Base-by-base conservation (phyloP, 1,140 invertebrate species). In the Lanistes nyassanus region DNA sequence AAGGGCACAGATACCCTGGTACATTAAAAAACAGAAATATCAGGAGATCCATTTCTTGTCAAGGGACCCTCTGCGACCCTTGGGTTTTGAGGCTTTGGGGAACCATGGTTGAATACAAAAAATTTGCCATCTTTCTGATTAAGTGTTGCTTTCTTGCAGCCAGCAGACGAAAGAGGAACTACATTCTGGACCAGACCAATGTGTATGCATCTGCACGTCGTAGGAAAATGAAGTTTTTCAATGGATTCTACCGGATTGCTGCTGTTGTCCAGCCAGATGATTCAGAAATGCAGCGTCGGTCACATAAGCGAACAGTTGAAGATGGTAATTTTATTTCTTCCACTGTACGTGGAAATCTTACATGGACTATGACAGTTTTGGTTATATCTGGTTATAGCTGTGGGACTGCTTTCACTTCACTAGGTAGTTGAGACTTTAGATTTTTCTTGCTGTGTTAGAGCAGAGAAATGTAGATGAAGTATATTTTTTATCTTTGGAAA, bases 141-240 rank as follows among this genome's bases (percentile, higher is more conserved):
- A 31, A 39, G 9, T 60, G 0, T 56, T 71, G 11, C 56, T 66
- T 68, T 71, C 64, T 81, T 79, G 53, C 95, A 76, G 92, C 93
- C 64, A 92, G 92, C 55, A 92, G 95, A 74, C 81, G 80, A 76
- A 92, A 94, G 80, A 92, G 96, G 81, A 98, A 98, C 91, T 97
- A 94, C 89, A 97, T 98, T 83, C 91, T 98, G 79, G 97, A 98
- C 92, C 97, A 98, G 95, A 95, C 95, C 87, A 98, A 98, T 93
- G 95, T 97, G 81, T 97, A 96, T 92, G 93, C 94, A 88, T 94
- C 95, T 87, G 95, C 94, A 82, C 95, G 98, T 91, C 93, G 94
- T 88, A 94, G 96, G 89, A 98, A 98, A 93, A 94, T 98, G 93
- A 93, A 94, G 89, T 93, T 94, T 90, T 98, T 98, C 92, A 92